Percentiles rank a stretch among this genome's conserved stretches.
phyloP scores from a whole-genome alignment of 2,888 invertebrate genomes.

The Clepsis dumicolana region DNA sequence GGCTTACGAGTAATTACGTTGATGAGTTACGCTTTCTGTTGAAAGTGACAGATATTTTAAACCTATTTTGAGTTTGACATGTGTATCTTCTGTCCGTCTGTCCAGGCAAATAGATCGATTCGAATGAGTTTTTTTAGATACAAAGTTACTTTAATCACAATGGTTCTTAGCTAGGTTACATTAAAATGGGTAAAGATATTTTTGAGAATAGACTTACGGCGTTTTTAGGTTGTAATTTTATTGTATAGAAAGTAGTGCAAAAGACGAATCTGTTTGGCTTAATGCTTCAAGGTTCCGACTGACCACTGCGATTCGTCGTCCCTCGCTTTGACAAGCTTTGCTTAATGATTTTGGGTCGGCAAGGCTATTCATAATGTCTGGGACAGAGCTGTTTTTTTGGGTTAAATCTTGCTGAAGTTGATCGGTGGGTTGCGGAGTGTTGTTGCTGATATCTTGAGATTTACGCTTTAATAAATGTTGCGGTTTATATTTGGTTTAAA shows the following conservation, averaged over 20 bases:
- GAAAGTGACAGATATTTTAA: neutral
- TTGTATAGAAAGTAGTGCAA: neutral
- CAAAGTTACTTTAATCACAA: too few species aligned
- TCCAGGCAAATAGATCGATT: too few species aligned
- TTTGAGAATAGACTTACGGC: too few species aligned
- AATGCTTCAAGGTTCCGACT: neutral
- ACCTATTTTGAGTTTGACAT: too few species aligned
- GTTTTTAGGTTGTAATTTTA: too few species aligned
- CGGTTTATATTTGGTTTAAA: too few species aligned
- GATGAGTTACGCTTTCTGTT: neutral
- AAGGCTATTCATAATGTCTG: constrained; percentile 36
- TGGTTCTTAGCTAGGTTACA: too few species aligned
- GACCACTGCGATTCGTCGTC: constrained; percentile 30
- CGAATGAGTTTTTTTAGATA: too few species aligned
- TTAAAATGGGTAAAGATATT: too few species aligned
- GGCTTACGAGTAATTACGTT: too few species aligned
- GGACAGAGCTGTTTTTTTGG: constrained; percentile 25
- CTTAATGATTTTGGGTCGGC: constrained; percentile 39
- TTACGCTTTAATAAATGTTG: neutral
- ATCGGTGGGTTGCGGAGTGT: neutral
- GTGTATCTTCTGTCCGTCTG: too few species aligned
- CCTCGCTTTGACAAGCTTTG: constrained; percentile 37
- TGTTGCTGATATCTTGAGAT: neutral
- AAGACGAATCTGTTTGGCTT: neutral
- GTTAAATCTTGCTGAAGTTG: neutral